Base-by-base conservation (phyloP, 2,797 vertebrate species). In the Chanos chanos region DNA sequence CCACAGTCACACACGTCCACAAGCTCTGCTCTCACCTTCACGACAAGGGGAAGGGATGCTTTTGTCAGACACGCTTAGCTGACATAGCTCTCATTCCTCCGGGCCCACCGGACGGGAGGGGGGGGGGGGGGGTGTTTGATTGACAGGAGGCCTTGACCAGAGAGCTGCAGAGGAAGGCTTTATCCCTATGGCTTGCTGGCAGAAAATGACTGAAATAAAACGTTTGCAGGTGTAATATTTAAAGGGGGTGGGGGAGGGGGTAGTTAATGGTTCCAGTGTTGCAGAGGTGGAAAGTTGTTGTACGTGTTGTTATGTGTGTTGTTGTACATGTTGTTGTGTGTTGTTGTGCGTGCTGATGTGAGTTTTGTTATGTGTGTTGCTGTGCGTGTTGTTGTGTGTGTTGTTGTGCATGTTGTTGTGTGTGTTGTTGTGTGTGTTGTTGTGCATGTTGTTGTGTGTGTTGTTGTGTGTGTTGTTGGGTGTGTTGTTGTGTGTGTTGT, bases 21-120 rank as follows among this genome's bases (percentile, higher is more conserved):
- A 24, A 21, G 45, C 37, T 37, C 34, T 8, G 18, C 70, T 72
- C 75, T 81, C 81, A 84, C 79, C 77, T 81, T 77, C 68, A 62
- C 48, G 56, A 76, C 72, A 57, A 6, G 18, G 63, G 71, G 77
- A 82, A 55, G 18, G 12, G 51, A 27, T 27, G 2, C 73, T 70
- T 80, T 79, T 78, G 70, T 81, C 78, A 70, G 64, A 74, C 55
- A 69, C 61, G 78, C 68, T 77, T 61, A 68, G 37, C 27, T 55
- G 74, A 69, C 73, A 73, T 79, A 75, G 70, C 81, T 65, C 70
- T 75, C 56, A 81, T 76, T 79, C 19, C 8, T 25, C 15, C 5
- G 30, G 5, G n/a, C n/a, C n/a, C n/a, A n/a, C n/a, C n/a, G n/a
- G n/a, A n/a, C n/a, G n/a, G n/a, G n/a, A n/a, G n/a, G n/a, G n/a